Percentiles rank a stretch among this genome's conserved stretches.
phyloP scores from a whole-genome alignment of 2,888 invertebrate species.

The Dryobotodes eremita region DNA sequence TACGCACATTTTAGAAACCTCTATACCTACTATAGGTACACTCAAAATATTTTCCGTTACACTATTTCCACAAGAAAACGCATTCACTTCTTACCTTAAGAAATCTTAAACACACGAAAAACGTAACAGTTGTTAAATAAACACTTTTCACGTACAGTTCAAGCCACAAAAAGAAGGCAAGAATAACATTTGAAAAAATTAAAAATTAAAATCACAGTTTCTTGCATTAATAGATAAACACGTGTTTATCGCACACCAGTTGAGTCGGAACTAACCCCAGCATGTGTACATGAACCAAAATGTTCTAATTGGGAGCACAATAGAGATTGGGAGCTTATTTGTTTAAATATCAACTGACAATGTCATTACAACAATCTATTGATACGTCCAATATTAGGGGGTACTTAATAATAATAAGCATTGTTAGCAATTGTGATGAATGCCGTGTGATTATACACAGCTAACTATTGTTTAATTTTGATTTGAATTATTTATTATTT shows the following conservation, averaged over 20 bases:
- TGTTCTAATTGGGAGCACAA: constrained; percentile 50
- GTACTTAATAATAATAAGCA: constrained; percentile 28
- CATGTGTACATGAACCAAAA: constrained; percentile 17
- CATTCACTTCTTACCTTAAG: constrained; percentile 34
- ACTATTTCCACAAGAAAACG: neutral
- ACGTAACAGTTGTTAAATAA: neutral
- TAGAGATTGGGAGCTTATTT: constrained; percentile 43
- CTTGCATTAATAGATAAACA: constrained; percentile 29
- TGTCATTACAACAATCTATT: constrained; percentile 37
- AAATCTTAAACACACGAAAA: neutral
- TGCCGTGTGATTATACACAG: neutral
- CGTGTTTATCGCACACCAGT: constrained; percentile 40
- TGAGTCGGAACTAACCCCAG: constrained; percentile 36
- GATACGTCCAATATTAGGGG: neutral
- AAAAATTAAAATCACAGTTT: constrained; percentile 38
- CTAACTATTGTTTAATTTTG: neutral
- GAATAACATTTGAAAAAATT: constrained; percentile 12
- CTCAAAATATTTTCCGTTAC: neutral
- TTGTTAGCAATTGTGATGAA: neutral
- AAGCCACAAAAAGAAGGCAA: constrained; percentile 16
- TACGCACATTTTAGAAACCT: neutral
- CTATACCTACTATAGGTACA: neutral
- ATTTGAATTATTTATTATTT: neutral
- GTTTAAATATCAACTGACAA: constrained; percentile 53
- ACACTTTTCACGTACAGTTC: constrained; percentile 37